Conservation (phyloP, 2,888 invertebrate species). For the Pseudanteris insignis region DNA sequence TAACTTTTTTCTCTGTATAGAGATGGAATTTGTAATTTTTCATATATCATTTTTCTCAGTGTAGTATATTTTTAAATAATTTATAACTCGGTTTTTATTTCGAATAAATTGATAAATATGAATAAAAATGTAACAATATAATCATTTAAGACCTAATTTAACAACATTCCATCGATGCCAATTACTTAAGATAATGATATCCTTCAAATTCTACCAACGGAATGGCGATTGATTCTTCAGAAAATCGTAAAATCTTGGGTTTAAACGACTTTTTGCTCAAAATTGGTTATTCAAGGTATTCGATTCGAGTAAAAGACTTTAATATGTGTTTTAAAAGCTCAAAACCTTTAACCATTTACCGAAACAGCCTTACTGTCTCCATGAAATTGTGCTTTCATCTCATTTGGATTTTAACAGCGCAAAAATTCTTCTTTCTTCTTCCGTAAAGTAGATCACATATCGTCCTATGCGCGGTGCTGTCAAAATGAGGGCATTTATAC, state of each 20-base stretch:
- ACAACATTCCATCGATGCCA: no score
- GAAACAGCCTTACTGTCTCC: conserved; percentile 26
- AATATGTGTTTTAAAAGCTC: conserved; percentile 29
- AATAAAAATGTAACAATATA: no score
- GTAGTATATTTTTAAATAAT: no score
- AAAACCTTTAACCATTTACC: conserved; percentile 21
- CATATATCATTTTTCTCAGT: no score
- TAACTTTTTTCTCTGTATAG: no score
- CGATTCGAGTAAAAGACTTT: conserved; percentile 20
- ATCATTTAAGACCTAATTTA: no score
- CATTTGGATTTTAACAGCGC: conserved; percentile 36
- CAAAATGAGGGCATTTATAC: conserved; percentile 24
- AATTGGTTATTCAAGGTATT: conserved; percentile 23
- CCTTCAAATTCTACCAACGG: no score
- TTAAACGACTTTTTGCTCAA: conserved; percentile 11
- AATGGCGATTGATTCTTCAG: conserved; percentile 9
- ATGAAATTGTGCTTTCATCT: conserved; percentile 37
- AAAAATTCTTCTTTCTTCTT: conserved; percentile 39
- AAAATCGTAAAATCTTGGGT: conserved; percentile 5
- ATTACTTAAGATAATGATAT: no score
- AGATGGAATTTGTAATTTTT: no score
- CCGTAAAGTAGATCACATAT: conserved; percentile 38
- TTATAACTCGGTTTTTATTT: no score
- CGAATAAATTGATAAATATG: no score
- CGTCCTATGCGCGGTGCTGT: conserved; percentile 26